These are phyloP conservation scores for Parauchenoglanis ngamensis DNA, from an alignment of 2,797 vertebrate species.

Conservation along the genomic window DNA sequence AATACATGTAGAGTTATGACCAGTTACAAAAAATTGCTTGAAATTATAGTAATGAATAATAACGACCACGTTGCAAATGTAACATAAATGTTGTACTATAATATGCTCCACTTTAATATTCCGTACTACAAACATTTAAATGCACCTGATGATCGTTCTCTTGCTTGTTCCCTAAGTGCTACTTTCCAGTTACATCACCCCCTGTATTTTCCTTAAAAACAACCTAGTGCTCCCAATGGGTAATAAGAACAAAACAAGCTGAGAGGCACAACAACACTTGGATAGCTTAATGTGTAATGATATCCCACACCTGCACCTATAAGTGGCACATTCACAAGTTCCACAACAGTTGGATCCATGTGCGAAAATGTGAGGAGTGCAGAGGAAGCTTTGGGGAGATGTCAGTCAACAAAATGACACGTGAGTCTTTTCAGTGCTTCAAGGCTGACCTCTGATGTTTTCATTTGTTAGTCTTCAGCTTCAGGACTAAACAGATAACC, in stretches of 20 bases:
- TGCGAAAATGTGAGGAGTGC: slow-evolving; percentile 38
- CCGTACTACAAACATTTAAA: slow-evolving; percentile 6
- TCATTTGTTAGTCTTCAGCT: slow-evolving; percentile 12
- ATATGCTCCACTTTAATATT: not conserved
- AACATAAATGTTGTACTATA: not conserved
- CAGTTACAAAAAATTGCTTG: not conserved
- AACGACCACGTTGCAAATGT: not conserved
- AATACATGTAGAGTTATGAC: not conserved
- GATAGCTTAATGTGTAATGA: slow-evolving; percentile 39
- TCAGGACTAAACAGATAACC: slow-evolving; percentile 46
- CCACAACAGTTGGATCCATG: slow-evolving; percentile 47
- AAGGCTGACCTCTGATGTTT: slow-evolving; percentile 6
- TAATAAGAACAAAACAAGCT: slow-evolving; percentile 51
- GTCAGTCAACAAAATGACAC: slow-evolving; percentile 3
- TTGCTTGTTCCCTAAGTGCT: slow-evolving; percentile 40
- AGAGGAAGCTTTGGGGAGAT: not conserved
- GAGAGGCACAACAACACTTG: slow-evolving; percentile 26
- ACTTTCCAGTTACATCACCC: slow-evolving; percentile 60
- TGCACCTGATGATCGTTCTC: slow-evolving; percentile 41
- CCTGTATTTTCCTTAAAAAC: slow-evolving; percentile 58
- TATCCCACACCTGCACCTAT: slow-evolving; percentile 39
- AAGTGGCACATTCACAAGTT: slow-evolving; percentile 46
- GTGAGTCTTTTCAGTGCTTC: slow-evolving; percentile 27
- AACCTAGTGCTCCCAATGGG: slow-evolving; percentile 50
- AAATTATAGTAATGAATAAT: not conserved